Evolutionary conservation across 2,113 vertebrate genomes (phyloP), one percentile per base, ranked within the genome.

Genomic region (Trematomus loennbergii): DNA sequence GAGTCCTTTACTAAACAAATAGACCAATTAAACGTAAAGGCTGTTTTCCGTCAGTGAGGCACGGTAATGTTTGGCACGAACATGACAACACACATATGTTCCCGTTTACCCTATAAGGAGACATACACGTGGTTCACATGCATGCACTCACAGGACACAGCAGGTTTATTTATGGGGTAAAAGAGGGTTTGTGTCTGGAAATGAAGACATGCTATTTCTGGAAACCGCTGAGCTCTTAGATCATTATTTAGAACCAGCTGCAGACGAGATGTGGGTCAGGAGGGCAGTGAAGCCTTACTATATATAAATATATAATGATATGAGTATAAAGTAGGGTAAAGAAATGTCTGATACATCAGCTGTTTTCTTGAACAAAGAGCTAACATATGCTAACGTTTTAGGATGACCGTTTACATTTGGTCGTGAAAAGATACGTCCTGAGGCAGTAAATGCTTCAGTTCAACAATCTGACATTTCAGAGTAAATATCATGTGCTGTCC

Each of bases 211-310:
- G 50, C 80, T 90, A 91, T 93, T 91, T 89, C 72, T 85, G 65
- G 45, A 62, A 72, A 57, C 78, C 62, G 74, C 64, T 50, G 69
- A 87, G 71, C 1, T 18, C 76, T 87, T 64, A 76, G 82, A 68
- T 78, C 84, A 82, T 86, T 71, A 75, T 83, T 86, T 53, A 69
- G 71, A 91, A 84, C 59, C 86, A 90, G 84, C 81, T 76, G 87
- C 20, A 3, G 59, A 58, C 52, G 33, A 72, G 73, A 89, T 86
- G 70, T 83, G 61, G 78, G 82, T 86, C 83, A 79, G 71, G 20
- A 40, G 77, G 78, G 64, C 70, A 87, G 75, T 54, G 59, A 74
- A 68, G 57, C 74, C 59, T 50, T 69, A 69, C 66, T n/a, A n/a
- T n/a, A n/a, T n/a, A n/a, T n/a, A n/a, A n/a, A n/a, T n/a, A n/a